Evolutionary conservation across 1,140 invertebrate genomes (phyloP), one percentile per base, ranked within the genome.

Genomic region (Brachystomella parvula): DNA sequence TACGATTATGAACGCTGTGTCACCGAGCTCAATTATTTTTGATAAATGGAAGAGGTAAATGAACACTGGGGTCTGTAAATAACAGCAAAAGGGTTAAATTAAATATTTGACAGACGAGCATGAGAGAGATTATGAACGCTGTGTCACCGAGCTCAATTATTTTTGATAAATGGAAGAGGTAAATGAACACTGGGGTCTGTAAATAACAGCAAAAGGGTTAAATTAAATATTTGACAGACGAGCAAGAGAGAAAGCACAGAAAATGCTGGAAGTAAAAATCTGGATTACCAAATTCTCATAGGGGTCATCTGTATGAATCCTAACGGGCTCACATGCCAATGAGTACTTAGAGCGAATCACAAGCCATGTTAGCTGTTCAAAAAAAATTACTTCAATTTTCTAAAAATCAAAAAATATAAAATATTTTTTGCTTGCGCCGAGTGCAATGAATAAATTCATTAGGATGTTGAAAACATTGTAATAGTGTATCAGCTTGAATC

Each of bases 11-110:
- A 94, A 94, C 71, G 90, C 83, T 0, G 94, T 96, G 77, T 97
- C 94, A 71, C 89, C 85, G 77, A 98, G 93, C 78, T 98, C 94
- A 28, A 97, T 77, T 28, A 92, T 82, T 79, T 97, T 97, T 30
- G 94, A 95, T 75, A 95, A 87, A 77, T 94, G 96, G 76, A 96
- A 98, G 91, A 92, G 96, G 93, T 93, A 98, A 21, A 97, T 84
- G 39, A 62, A 53, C 3, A 53, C 12, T 53, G 49, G 9, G 3
- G 49, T 24, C 49, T n/a, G n/a, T n/a, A n/a, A n/a, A n/a, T n/a
- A n/a, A n/a, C n/a, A n/a, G n/a, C n/a, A n/a, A n/a, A n/a, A n/a
- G n/a, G n/a, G n/a, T n/a, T n/a, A n/a, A n/a, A n/a, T 53, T 15
- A 53, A 53, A 53, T 24, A 39, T 39, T 39, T 19, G 19, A 39